phyloP scores from a whole-genome alignment of 1,140 invertebrate species.

The Popillia japonica region DNA sequence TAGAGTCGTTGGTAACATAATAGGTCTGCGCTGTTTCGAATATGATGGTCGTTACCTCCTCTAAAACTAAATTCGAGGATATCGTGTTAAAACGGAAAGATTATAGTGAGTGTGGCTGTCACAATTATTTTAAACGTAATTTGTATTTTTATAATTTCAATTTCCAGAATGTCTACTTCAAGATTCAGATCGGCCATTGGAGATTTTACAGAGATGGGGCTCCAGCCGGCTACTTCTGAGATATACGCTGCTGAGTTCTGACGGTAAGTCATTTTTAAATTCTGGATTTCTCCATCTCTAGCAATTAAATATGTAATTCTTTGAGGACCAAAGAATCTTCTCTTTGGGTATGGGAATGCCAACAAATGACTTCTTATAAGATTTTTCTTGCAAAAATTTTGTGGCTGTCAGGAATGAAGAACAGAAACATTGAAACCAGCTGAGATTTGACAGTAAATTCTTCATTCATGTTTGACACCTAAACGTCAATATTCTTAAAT shows the following conservation, averaged over 20 bases:
- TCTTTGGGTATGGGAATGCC: too few relatives aligned
- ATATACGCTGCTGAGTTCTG: conserved; percentile 55
- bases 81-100: background rate
- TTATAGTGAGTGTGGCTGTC: background rate
- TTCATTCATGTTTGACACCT: too few relatives aligned
- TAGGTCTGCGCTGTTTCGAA: background rate
- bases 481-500: too few relatives aligned
- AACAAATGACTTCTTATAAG: too few relatives aligned
- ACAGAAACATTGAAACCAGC: too few relatives aligned
- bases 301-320: too few relatives aligned
- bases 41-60: conserved; percentile 32
- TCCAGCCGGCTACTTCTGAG: conserved; percentile 55
- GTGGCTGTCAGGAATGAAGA: too few relatives aligned
- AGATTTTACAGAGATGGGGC: conserved; percentile 59
- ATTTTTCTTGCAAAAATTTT: too few relatives aligned
- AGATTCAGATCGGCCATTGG: conserved; percentile 56
- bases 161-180: conserved; percentile 56
- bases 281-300: too few relatives aligned
- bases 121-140: background rate
- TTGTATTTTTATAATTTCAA: background rate
- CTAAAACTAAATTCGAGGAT: conserved; percentile 20
- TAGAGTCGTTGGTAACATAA: background rate
- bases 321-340: too few relatives aligned
- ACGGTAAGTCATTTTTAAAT: conserved; percentile 58
- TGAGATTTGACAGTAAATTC: too few relatives aligned